phyloP scores from a whole-genome alignment of 2,113 vertebrate species.

The Xiphophorus couchianus region DNA sequence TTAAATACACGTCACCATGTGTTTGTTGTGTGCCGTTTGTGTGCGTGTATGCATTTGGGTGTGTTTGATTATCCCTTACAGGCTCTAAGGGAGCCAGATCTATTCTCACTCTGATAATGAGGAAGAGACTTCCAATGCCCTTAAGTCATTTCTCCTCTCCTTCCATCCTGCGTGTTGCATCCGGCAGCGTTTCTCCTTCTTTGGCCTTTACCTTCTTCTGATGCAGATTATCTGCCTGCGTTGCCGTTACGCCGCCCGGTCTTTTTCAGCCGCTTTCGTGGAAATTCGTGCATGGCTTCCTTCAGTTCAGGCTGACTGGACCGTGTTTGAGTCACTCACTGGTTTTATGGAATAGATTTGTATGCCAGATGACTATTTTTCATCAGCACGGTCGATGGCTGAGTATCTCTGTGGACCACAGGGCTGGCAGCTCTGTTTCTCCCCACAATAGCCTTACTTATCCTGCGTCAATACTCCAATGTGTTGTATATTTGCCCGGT shows the following conservation, averaged over 20 bases:
- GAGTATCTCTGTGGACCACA: slow-evolving; percentile 49
- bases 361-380: slow-evolving; percentile 58
- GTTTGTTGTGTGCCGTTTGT: slow-evolving; percentile 30
- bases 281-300: slow-evolving; percentile 18
- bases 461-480: slow-evolving; percentile 54
- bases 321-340: slow-evolving; percentile 31
- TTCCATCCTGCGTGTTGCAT: slow-evolving; percentile 69
- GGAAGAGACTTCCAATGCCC: slow-evolving; percentile 77
- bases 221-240: slow-evolving; percentile 22
- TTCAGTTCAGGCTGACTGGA: slow-evolving; percentile 28
- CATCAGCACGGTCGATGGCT: slow-evolving; percentile 47
- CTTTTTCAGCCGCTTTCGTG: slow-evolving; percentile 8
- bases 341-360: slow-evolving; percentile 56
- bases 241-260: background rate
- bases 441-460: slow-evolving; percentile 60
- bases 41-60: slow-evolving; percentile 47
- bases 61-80: slow-evolving; percentile 76
- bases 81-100: slow-evolving; percentile 74
- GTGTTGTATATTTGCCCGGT: slow-evolving; percentile 59
- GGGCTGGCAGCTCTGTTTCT: slow-evolving; percentile 55
- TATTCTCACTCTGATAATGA: slow-evolving; percentile 80
- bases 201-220: slow-evolving; percentile 39
- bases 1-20: slow-evolving; percentile 25
- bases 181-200: slow-evolving; percentile 25
- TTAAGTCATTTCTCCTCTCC: slow-evolving; percentile 75